Conservation (phyloP, 2,797 vertebrate genomes). For the Capromys pilorides region DNA sequence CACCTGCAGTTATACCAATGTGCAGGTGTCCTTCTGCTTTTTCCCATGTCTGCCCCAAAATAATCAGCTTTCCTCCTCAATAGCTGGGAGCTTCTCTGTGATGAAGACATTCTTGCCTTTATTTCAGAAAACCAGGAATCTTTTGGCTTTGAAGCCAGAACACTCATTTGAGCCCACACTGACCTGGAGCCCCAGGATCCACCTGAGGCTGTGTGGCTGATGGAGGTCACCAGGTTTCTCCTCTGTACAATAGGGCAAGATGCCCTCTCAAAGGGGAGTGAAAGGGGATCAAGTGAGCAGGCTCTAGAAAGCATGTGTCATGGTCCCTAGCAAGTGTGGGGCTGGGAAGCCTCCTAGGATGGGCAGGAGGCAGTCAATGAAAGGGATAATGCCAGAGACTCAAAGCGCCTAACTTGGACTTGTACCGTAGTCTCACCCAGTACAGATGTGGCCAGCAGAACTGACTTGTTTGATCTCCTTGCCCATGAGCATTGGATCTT, state of each 20-base stretch:
- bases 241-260: neutral
- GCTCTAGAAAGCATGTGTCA: accelerated
- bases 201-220: neutral
- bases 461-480: neutral
- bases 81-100: neutral
- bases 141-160: neutral
- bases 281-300: neutral
- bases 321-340: neutral
- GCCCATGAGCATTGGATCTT: neutral
- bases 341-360: neutral
- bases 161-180: neutral
- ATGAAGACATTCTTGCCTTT: neutral
- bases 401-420: neutral
- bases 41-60: neutral
- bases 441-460: neutral
- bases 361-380: neutral
- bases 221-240: neutral
- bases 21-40: neutral
- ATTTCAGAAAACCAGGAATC: neutral
- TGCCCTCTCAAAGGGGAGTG: neutral
- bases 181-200: neutral
- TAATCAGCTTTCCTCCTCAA: neutral
- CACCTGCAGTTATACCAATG: neutral
- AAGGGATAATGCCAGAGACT: neutral
- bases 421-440: neutral